phyloP scores from a whole-genome alignment of 2,113 vertebrate species.

The Cyprinodon variegatus region DNA sequence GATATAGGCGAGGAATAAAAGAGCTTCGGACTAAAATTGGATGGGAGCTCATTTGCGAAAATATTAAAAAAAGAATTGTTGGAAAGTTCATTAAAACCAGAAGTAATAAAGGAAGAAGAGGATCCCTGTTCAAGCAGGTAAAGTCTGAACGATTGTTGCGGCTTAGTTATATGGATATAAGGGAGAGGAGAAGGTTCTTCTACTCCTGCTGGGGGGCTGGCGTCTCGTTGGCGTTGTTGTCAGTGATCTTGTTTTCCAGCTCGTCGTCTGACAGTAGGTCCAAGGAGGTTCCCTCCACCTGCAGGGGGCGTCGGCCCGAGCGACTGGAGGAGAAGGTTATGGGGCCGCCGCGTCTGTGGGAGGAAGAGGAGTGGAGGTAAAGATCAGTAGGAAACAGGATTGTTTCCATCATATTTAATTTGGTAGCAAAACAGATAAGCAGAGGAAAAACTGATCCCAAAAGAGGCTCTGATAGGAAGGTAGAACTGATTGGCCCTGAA shows the following conservation, averaged over 20 bases:
- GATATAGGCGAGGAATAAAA: conserved; percentile 1
- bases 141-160: neutral
- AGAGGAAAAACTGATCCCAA: neutral
- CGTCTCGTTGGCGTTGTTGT: conserved; percentile 90
- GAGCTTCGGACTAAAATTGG: conserved; percentile 16
- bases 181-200: conserved; percentile 62
- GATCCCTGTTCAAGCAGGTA: conserved; percentile 3
- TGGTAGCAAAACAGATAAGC: too few species aligned
- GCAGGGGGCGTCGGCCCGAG: conserved; percentile 90
- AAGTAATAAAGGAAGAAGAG: conserved; percentile 4
- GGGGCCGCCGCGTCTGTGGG: conserved; percentile 86
- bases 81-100: neutral
- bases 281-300: conserved; percentile 88
- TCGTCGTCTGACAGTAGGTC: conserved; percentile 89
- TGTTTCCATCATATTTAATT: neutral
- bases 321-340: conserved; percentile 93
- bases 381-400: neutral
- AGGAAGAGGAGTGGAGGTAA: neutral
- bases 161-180: neutral
- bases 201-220: conserved; percentile 83
- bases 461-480: neutral
- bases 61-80: neutral
- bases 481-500: neutral
- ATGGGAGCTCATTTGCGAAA: conserved; percentile 15
- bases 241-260: conserved; percentile 86